Base-by-base conservation (phyloP, 2,113 vertebrate genomes). In the Sapajus apella region DNA sequence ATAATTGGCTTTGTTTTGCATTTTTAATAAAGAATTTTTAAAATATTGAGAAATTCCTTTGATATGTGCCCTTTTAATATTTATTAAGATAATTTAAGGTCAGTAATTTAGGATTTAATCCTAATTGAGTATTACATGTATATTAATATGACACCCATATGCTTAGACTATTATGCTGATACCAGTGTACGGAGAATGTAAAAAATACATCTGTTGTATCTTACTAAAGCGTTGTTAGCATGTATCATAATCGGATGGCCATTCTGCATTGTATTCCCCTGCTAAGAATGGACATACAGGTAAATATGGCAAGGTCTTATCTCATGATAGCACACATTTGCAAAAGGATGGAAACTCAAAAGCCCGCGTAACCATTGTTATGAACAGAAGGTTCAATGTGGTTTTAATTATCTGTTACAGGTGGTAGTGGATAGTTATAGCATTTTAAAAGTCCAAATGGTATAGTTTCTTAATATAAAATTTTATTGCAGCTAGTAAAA, bases 191-290 rank as follows among this genome's bases (percentile, higher is more conserved):
- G 89, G n/a, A 40, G 55, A 76, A 68, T 32, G 37, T 18, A 68
- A 93, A 90, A 83, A 9, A 43, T 85, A 16, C 7, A 16, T 72
- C 6, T 66, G 0, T 83, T 85, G 1, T 47, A 10, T 75, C 27
- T 93, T 68, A 9, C 37, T 81, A 83, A 55, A 79, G 52, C 21
- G 27, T 27, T 76, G 2, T 56, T 80, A 50, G 17, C 25, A 14
- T 52, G 16, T 50, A 23, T 40, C 61, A 6, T 32, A 32, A 64
- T 64, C 12, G 99, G 99, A 99, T 99, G 99, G 98, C 98, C 99
- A 99, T 99, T 99, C 99, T 99, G 99, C 99, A 99, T 99, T 99
- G 99, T 99, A 99, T 99, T 99, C 99, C 99, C 99, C 99, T 99
- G 99, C 99, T 99, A 99, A 98, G 89, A 99, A 99, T 55, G 99